These are phyloP conservation scores for Calyptomena viridis DNA, from an alignment of 2,113 vertebrate species.

Conservation along the genomic window DNA sequence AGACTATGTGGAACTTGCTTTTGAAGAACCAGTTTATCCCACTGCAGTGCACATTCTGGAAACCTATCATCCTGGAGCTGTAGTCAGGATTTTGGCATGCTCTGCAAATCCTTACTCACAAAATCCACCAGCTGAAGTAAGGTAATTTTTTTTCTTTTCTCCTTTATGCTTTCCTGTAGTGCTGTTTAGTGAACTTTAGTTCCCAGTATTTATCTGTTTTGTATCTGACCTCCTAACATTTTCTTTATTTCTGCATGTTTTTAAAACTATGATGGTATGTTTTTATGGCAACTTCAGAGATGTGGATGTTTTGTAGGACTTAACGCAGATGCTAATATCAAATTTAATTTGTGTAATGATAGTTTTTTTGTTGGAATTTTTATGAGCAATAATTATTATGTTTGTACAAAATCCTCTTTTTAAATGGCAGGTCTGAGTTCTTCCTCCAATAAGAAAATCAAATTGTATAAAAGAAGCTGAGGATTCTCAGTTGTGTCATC, in stretches of 20 bases:
- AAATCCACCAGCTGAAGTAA: conserved; percentile 87
- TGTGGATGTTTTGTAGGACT: not conserved
- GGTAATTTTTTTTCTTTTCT: conserved; percentile 77
- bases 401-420: not conserved
- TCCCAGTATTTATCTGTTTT: not conserved
- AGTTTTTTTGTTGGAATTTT: not conserved
- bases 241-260: not conserved
- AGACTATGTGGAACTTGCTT: conserved; percentile 94
- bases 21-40: conserved; percentile 95
- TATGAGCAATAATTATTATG: not conserved
- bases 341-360: not conserved
- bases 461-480: not conserved
- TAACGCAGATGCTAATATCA: not conserved
- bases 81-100: conserved; percentile 94
- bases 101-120: conserved; percentile 96
- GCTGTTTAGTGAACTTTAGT: not conserved
- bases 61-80: conserved; percentile 95
- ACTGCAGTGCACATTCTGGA: conserved; percentile 94
- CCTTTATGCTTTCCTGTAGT: not conserved
- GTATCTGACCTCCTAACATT: not conserved
- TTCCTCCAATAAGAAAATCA: not conserved
- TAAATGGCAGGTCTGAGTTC: not conserved
- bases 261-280: not conserved
- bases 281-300: not conserved
- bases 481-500: not conserved